These are phyloP conservation scores for Poecilus cupreus DNA, from an alignment of 2,888 invertebrate species.

Conservation along the genomic window DNA sequence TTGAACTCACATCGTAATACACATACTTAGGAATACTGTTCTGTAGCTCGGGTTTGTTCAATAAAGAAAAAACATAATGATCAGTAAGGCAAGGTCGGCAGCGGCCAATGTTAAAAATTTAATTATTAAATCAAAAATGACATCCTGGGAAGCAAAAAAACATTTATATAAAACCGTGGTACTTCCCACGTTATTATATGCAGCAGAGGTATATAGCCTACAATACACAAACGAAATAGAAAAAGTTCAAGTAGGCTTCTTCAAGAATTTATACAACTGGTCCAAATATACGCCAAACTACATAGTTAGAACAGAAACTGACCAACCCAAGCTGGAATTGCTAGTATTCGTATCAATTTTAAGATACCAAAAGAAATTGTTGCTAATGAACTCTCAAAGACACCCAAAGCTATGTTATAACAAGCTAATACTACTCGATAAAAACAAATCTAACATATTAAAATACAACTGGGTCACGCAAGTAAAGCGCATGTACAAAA, in stretches of 20 bases:
- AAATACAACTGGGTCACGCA: slow-evolving; percentile 12
- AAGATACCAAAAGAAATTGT: not conserved
- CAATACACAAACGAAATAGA: not conserved
- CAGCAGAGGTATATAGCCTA: not conserved
- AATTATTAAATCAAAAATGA: not conserved
- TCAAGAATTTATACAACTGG: not conserved
- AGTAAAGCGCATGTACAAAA: too few relatives aligned
- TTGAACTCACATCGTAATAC: too few relatives aligned
- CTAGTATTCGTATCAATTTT: not conserved
- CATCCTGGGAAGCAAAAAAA: not conserved
- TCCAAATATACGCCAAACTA: not conserved
- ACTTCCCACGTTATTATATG: not conserved
- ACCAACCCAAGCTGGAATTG: not conserved
- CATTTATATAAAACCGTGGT: too few relatives aligned
- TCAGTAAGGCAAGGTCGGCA: too few relatives aligned
- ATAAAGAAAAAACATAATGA: not conserved
- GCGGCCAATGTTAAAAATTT: not conserved
- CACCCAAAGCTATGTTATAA: not conserved
- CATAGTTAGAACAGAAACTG: not conserved
- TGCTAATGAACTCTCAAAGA: not conserved
- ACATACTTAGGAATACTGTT: not conserved
- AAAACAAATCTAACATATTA: not conserved
- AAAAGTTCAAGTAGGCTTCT: not conserved
- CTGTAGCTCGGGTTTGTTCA: not conserved
- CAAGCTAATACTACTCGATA: not conserved